A percentile compares a stretch with the other conserved stretches of the same genome.
Conservation (phyloP, 2,797 vertebrate genomes). For the Labroides dimidiatus region DNA sequence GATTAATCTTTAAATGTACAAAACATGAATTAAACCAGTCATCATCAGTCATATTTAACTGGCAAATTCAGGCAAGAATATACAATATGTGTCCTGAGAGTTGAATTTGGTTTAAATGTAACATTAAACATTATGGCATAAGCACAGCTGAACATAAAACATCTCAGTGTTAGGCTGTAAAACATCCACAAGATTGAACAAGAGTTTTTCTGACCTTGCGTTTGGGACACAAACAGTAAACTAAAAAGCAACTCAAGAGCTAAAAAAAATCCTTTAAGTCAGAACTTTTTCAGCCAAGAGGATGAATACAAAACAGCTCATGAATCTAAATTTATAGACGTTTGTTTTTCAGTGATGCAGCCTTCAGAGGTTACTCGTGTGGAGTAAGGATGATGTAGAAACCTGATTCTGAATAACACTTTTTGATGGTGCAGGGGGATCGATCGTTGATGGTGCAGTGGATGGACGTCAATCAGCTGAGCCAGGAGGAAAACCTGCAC, state of each 20-base stretch:
- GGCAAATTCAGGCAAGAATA: too few relatives aligned
- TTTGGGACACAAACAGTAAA: conserved; percentile 10
- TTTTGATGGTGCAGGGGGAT: conserved; percentile 76
- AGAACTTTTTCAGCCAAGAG: neutral
- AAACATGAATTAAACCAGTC: too few relatives aligned
- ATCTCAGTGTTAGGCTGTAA: neutral
- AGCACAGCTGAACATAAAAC: neutral
- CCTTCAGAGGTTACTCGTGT: neutral
- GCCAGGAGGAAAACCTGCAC: conserved; percentile 91
- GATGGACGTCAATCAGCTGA: conserved; percentile 97
- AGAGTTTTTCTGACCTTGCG: conserved; percentile 15
- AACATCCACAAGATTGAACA: neutral
- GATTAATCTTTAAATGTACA: too few relatives aligned
- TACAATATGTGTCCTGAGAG: neutral
- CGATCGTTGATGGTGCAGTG: conserved; percentile 94
- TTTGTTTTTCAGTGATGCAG: conserved; percentile 3
- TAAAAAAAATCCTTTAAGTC: conserved; percentile 1
- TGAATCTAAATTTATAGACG: neutral
- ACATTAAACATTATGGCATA: neutral
- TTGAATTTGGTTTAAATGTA: conserved; percentile 12
- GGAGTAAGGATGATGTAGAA: neutral
- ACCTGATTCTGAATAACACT: neutral
- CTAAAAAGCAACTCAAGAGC: conserved; percentile 11
- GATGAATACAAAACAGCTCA: neutral
- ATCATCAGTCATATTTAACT: too few relatives aligned